Percentiles rank a stretch among this genome's conserved stretches.
These are phyloP conservation scores for Carettochelys insculpta DNA, from an alignment of 2,113 vertebrate genomes.

Conservation along the genomic window DNA sequence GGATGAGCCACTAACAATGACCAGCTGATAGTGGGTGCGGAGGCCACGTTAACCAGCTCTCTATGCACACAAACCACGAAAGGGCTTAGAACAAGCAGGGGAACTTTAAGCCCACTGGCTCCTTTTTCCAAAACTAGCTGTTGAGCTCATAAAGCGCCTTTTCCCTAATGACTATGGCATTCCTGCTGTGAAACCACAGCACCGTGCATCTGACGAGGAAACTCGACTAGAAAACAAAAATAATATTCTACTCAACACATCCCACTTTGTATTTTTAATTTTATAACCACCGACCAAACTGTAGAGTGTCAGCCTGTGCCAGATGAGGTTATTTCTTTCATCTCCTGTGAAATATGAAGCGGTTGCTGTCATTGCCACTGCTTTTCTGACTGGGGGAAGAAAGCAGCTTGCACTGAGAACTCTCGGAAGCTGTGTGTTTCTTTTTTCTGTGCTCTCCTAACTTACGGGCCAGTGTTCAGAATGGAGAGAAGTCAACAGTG, in stretches of 20 bases:
- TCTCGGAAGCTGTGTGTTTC: not conserved
- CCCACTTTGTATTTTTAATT: not conserved
- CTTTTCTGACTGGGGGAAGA: not conserved
- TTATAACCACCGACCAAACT: not conserved
- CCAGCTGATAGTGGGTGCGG: not conserved
- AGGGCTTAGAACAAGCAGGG: not conserved
- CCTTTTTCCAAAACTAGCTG: accelerated
- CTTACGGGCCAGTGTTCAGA: no score
- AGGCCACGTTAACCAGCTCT: not conserved
- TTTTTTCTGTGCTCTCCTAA: not conserved
- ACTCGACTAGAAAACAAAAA: not conserved
- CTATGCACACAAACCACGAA: not conserved
- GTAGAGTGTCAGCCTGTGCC: not conserved
- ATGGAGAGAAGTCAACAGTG: no score
- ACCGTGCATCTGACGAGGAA: accelerated
- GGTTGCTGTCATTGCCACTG: not conserved
- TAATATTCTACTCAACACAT: not conserved
- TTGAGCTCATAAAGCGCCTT: not conserved
- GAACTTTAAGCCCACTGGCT: not conserved
- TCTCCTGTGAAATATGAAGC: not conserved
- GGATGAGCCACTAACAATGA: not conserved
- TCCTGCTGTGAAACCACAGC: not conserved
- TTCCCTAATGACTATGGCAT: accelerated
- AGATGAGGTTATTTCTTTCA: not conserved
- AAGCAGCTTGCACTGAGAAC: not conserved